Evolutionary conservation across 2,113 vertebrate genomes (phyloP), one percentile per base, ranked within the genome.

Genomic region (Bostrychus sinensis): DNA sequence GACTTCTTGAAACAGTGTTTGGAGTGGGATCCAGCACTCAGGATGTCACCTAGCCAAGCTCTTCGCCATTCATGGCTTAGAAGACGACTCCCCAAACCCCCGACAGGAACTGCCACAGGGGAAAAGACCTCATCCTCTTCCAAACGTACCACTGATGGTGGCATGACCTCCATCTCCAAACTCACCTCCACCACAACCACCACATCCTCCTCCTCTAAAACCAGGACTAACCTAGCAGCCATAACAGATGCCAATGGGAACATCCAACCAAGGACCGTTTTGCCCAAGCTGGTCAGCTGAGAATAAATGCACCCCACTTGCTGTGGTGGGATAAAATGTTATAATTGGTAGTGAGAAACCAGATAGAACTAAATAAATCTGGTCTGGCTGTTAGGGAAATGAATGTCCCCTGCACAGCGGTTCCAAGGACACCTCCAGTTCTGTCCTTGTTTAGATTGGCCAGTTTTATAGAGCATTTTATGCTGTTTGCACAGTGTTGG

Each of bases 1-100:
- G 97, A 99, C 93, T 99, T 99, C 89, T 94, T 99, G 32, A 96
- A 96, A 86, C 96, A 97, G 88, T 99, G 97, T 92, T 91, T 99
- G 84, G 97, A 98, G 75, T 99, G 97, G 97, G 97, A 99, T 92
- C 95, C 97, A 3, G 79, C 89, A 6, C 66, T 93, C 61, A 92
- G 97, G 51, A 95, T 99, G 95, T 96, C 94, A 13, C 97, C 97
- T 9, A 92, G 93, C 88, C 97, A 98, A 91, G 97, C 97, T 32
- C 89, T 99, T 32, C 91, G 96, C 62, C 97, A 99, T 79, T 93
- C 93, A 38, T 99, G 97, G 97, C 93, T 99, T 48, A 88, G 96
- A 89, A 92, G 96, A 83, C 91, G 97, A 16, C 91, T 98, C 86
- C 97, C 96, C 79, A 98, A 96, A 85, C 97, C 96, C 59, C 97